These are phyloP conservation scores for Drosophila pseudoananassae DNA, from an alignment of 1,140 invertebrate genomes.

Conservation along the genomic window DNA sequence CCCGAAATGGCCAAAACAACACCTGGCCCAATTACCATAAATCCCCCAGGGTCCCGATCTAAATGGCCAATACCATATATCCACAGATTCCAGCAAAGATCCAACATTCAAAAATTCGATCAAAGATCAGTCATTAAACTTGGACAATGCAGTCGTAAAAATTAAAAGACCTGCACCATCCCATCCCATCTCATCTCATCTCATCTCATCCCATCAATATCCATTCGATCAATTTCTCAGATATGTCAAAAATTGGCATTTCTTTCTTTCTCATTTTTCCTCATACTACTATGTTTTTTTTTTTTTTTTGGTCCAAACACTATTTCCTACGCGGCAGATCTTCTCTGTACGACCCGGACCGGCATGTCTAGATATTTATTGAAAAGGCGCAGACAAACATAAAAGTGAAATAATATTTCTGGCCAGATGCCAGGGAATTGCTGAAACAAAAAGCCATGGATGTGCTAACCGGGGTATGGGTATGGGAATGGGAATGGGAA, in stretches of 20 bases:
- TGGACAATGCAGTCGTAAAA: conserved; percentile 75
- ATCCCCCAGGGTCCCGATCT: conserved; percentile 10
- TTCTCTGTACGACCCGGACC: conserved; percentile 7
- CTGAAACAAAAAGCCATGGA: conserved; percentile 63
- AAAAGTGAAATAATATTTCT: conserved; percentile 83
- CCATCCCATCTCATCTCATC: conserved; percentile 18
- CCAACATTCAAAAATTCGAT: conserved; percentile 10
- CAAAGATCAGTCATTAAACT: conserved; percentile 58
- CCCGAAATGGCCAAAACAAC: conserved; percentile 20
- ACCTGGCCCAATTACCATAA: conserved; percentile 53
- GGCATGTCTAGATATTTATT: conserved; percentile 71
- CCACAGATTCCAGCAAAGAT: not conserved
- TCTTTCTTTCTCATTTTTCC: conserved; percentile 11
- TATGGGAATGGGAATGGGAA: conserved; percentile 5
- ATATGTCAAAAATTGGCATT: conserved; percentile 73
- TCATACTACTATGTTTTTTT: not conserved
- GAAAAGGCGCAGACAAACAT: conserved; percentile 81
- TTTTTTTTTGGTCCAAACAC: conserved; percentile 7
- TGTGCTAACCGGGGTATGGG: conserved; percentile 1
- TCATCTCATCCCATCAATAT: conserved; percentile 37
- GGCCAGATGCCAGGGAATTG: conserved; percentile 67
- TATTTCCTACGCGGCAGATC: conserved; percentile 13
- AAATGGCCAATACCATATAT: conserved; percentile 25
- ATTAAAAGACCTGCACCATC: conserved; percentile 50
- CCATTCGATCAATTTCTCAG: conserved; percentile 44